Evolutionary conservation across 1,140 invertebrate genomes (phyloP).

Genomic region (Calliphora vicina): DNA sequence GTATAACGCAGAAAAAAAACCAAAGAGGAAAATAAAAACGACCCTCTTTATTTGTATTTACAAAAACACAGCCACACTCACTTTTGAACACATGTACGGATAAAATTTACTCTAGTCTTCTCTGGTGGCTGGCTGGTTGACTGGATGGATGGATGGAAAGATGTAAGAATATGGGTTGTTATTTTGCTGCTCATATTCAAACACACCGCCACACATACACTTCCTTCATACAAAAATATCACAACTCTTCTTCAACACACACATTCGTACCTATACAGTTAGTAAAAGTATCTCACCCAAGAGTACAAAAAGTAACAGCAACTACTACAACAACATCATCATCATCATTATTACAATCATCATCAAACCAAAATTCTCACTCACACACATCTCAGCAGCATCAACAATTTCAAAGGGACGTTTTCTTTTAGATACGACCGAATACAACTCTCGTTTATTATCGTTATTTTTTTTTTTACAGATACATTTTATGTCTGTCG

Average conservation of each 20-base stretch:
- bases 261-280: neutral
- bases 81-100: neutral
- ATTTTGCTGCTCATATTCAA: too few relatives aligned
- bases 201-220: neutral
- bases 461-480: neutral
- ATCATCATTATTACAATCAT: neutral
- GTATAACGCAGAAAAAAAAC: neutral
- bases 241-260: neutral
- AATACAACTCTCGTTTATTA: too few relatives aligned
- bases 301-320: too few relatives aligned
- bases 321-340: neutral
- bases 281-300: neutral
- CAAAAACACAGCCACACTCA: neutral
- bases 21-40: conserved; percentile 3
- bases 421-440: neutral
- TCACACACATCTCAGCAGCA: neutral
- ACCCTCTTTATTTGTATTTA: conserved; percentile 16
- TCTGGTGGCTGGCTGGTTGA: neutral
- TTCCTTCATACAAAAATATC: neutral
- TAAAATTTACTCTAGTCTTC: neutral
- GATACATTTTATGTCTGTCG: neutral
- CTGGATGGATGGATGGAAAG: neutral
- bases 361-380: neutral
- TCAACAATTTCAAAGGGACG: neutral
- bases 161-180: neutral